Conservation (phyloP, 2,113 vertebrate genomes). For the Platichthys flesus region DNA sequence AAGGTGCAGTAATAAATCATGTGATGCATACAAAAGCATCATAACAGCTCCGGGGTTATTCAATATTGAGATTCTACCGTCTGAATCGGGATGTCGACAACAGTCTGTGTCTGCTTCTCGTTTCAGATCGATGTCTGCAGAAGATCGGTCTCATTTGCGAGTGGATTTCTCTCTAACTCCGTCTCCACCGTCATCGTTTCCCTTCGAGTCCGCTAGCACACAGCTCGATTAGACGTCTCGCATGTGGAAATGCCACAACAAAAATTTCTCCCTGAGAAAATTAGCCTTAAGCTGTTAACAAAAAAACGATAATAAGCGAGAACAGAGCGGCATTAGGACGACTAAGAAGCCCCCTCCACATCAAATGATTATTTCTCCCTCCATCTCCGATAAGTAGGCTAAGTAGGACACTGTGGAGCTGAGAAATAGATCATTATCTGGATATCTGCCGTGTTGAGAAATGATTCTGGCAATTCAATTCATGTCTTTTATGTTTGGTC, state of each 20-base stretch:
- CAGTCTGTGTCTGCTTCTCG: conserved; percentile 30
- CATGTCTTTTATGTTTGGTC: conserved; percentile 60
- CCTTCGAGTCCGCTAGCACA: conserved; percentile 20
- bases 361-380: conserved; percentile 60
- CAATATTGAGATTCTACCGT: conserved; percentile 51
- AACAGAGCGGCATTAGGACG: conserved; percentile 60
- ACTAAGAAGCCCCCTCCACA: conserved; percentile 53
- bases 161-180: conserved; percentile 20
- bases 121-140: conserved; percentile 39
- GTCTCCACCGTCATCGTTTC: not conserved
- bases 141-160: conserved; percentile 43
- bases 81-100: conserved; percentile 25
- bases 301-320: conserved; percentile 72
- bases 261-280: conserved; percentile 27
- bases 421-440: conserved; percentile 72
- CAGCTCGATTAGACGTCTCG: conserved; percentile 11
- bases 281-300: conserved; percentile 60
- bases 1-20: conserved; percentile 70
- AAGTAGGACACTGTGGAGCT: conserved; percentile 66
- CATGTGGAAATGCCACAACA: conserved; percentile 28
- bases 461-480: conserved; percentile 50
- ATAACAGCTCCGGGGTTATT: conserved; percentile 56
- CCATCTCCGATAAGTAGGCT: conserved; percentile 69
- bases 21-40: conserved; percentile 56
- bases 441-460: conserved; percentile 49